Evolutionary conservation across 2,113 vertebrate genomes (phyloP), one percentile per base, ranked within the genome.

Genomic region (Calonectris borealis): DNA sequence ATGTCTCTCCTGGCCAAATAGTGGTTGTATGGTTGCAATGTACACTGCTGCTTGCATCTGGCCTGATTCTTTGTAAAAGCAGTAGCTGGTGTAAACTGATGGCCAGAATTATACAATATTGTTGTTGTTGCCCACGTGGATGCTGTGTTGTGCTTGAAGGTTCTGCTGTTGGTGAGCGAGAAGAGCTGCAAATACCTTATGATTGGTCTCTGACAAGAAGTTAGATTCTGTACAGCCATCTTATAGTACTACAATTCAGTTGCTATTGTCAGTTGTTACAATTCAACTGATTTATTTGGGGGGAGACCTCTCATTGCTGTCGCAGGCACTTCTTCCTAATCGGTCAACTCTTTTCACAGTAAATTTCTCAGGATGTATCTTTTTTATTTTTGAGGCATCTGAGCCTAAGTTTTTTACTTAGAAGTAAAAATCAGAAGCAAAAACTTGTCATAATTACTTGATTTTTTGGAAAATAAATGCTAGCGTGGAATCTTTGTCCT

Each of bases 241-340:
- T 61, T 10, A 21, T 2, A 20, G 29, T 24, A 22, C 34, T 38
- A 2, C 15, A 42, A 9, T 80, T 49, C 14, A 13, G 11, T 51
- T 83, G 8, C 19, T 79, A 3, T 21, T 49, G 49, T 21, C 27
- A 54, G 10, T 25, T 79, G 19, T 40, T 61, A 65, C 3, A 68
- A n/a, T 20, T 52, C 20, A 69, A 13, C 6, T 66, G 27, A 25
- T 31, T 58, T 72, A 66, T 62, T 4, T 0, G 1, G 7, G 5
- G 13, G 7, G 9, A 10, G 6, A 15, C 7, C 13, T 89, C 36
- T 46, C 4, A 46, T 36, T 89, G 66, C 51, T 65, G 6, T 42
- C 58, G 26, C 26, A 65, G 40, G 5, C 11, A 36, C 3, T 75
- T n/a, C 32, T 86, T 75, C n/a, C 13, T 49, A 32, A 18, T 13